Base-by-base conservation (phyloP, 2,888 invertebrate genomes). In the Nymphalis c-album region DNA sequence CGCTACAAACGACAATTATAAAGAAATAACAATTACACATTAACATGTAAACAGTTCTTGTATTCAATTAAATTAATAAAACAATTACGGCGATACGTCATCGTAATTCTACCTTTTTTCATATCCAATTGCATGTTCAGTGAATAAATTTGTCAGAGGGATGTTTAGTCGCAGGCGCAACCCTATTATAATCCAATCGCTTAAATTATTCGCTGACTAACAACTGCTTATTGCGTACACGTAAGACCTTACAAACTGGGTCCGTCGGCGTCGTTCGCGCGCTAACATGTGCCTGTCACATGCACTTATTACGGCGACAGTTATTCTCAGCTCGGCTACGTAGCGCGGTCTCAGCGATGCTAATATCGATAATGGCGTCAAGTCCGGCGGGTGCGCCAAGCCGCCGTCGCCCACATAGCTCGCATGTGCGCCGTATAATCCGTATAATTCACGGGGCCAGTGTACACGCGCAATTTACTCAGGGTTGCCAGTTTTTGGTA, bases 361-460 rank as follows among this genome's bases (percentile, higher is more conserved):
- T 71, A 71, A 71, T 75, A 72, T 71, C 73, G 75, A 75, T 74
- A 74, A 74, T 72, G 73, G 71, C 64, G 62, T 13, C 50, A 50
- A 66, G 71, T 62, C 67, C 74, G 67, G 68, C 78, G 78, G 76
- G 70, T 69, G 70, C 70, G 75, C 70, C 67, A 69, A 71, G 70
- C 67, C 67, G 69, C 68, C 73, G 67, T 72, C 78, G 78, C 77
- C 78, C 81, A 76, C 81, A 75, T 75, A 67, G 74, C 77, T 76
- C 77, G 80, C 80, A 77, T 78, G 80, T 80, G 80, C 78, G 78
- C 80, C 74, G 74, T 77, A 74, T 76, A 79, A 77, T 77, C 77
- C 81, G 78, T 81, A 83, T 85, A 85, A 85, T 82, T 86, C 85
- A 86, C 84, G 78, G 78, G 76, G 81, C 80, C 76, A 78, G 75